Evolutionary conservation across 2,888 invertebrate species (phyloP), one percentile per base, ranked within the genome.

Genomic region (Clanis bilineata): DNA sequence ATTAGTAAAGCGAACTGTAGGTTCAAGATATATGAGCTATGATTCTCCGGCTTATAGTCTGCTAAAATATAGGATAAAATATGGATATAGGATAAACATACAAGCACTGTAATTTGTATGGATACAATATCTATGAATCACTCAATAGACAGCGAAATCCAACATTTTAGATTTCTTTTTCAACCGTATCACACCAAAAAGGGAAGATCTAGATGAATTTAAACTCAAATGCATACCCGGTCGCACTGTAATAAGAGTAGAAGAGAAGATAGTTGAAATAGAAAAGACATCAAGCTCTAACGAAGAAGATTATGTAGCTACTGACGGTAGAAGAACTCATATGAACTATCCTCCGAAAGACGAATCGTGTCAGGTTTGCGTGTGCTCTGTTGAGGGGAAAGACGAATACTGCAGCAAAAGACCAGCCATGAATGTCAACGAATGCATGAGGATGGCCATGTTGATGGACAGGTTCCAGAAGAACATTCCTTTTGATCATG

Each of bases 351-450:
- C 65, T 2, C 66, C 69, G 0, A 69, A 77, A n/a, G 80, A 84
- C 10, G 79, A 86, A 21, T 58, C 55, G 0, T 91, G 91, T 57
- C 68, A 74, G 56, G 70, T 90, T 0, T 92, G 91, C 54, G 78
- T 89, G 0, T 92, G 91, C 55, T 85, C 88, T 0, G 69, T 69
- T 0, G 80, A 83, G 1, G 91, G 88, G 0, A 80, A 77, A 65
- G 70, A 85, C 44, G 83, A 88, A 41, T 77, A 83, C 44, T 92
- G 91, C 57, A 77, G 72, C 0, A 77, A 73, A 3, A 78, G 90
- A 70, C 84, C 88, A 2, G 85, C 87, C 0, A 76, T 66, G 38
- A 88, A 82, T 54, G 70, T 88, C 0, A 90, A 91, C 56, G 91
- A 91, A 64, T 92, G 91, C 56, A 62, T 90, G 2, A 64, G 77